Conservation (phyloP, 2,797 vertebrate genomes). For the Protosalanx chinensis region DNA sequence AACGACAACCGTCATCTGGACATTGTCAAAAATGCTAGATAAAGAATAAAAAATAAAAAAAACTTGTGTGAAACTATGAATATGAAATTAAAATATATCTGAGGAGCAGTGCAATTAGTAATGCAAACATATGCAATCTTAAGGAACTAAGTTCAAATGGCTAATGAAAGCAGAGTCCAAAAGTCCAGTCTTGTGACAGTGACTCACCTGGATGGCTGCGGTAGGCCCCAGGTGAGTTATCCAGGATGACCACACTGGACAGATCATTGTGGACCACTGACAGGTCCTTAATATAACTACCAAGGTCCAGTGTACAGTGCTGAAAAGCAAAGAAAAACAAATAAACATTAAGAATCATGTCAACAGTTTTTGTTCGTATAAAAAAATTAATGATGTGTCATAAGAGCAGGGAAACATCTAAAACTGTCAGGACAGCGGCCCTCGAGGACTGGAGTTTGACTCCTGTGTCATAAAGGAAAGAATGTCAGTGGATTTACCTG, state of each 20-base stretch:
- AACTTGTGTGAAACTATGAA: too few relatives aligned
- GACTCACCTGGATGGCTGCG: conserved; percentile 78
- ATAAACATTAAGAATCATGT: background rate
- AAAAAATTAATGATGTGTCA: too few relatives aligned
- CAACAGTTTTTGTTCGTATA: too few relatives aligned
- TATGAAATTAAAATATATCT: too few relatives aligned
- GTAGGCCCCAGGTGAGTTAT: conserved; percentile 82
- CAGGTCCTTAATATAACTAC: conserved; percentile 83
- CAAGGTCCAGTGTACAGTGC: conserved; percentile 82
- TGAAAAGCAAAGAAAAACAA: conserved; percentile 40
- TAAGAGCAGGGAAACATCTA: too few relatives aligned
- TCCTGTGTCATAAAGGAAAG: too few relatives aligned
- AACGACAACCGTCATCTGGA: background rate
- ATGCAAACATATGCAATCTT: too few relatives aligned
- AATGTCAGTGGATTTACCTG: conserved; percentile 59
- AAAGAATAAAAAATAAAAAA: too few relatives aligned
- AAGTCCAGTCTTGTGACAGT: background rate
- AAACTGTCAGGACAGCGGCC: too few relatives aligned
- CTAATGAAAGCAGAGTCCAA: background rate
- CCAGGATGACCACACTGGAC: conserved; percentile 80
- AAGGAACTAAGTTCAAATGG: background rate
- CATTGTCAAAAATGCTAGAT: background rate
- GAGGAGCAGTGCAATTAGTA: too few relatives aligned
- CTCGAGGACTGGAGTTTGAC: too few relatives aligned
- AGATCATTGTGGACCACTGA: conserved; percentile 78